These are phyloP conservation scores for Monoplex corrugatus DNA, from an alignment of 2,888 invertebrate genomes.

Conservation along the genomic window DNA sequence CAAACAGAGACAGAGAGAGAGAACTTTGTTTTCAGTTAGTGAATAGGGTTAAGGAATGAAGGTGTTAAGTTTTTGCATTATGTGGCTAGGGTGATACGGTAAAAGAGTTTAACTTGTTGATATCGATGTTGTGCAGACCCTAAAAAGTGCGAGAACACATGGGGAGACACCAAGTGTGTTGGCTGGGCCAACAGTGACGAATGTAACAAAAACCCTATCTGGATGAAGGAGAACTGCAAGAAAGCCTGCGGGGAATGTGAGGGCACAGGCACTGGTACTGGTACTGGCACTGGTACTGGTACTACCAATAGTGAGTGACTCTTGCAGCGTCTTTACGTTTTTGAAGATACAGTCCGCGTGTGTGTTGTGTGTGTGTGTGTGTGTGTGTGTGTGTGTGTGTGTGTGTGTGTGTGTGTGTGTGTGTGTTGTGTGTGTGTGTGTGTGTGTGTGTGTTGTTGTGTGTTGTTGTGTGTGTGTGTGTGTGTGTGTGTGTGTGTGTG, in stretches of 20 bases:
- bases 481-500: slow-evolving; percentile 1
- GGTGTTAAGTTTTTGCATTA: no score
- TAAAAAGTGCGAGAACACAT: slow-evolving; percentile 31
- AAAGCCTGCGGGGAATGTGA: slow-evolving; percentile 67
- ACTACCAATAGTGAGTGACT: slow-evolving; percentile 2
- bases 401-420: neutral
- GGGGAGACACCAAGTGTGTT: slow-evolving; percentile 51
- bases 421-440: neutral
- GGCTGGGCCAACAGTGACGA: slow-evolving; percentile 68
- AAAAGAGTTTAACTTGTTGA: no score
- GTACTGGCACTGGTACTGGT: neutral
- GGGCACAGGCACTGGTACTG: neutral
- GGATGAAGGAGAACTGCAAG: slow-evolving; percentile 73
- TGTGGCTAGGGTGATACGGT: no score
- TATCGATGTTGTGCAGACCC: neutral
- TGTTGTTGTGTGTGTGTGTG: neutral
- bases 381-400: neutral
- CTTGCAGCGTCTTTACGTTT: neutral
- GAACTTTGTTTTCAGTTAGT: no score
- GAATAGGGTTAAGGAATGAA: no score
- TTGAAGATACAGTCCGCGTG: no score
- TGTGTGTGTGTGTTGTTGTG: neutral
- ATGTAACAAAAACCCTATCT: slow-evolving; percentile 69
- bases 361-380: neutral
- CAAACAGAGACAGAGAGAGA: slow-evolving; percentile 4